These are phyloP conservation scores for Chrysochloris asiatica DNA, from an alignment of 2,113 vertebrate species.

Conservation along the genomic window DNA sequence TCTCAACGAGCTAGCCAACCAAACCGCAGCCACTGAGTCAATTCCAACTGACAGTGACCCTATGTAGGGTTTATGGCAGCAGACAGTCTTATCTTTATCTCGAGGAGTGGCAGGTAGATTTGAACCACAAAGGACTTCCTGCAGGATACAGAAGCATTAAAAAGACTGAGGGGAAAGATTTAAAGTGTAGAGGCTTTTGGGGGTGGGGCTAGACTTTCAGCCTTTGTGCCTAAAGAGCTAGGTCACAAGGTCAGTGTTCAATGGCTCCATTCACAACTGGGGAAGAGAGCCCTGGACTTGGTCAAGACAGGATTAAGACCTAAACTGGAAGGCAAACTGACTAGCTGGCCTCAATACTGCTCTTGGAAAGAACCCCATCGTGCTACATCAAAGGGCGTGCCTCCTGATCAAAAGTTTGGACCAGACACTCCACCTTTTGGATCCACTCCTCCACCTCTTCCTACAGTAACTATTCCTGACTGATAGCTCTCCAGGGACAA, in stretches of 20 bases:
- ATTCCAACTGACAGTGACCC: too few relatives aligned
- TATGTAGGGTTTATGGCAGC: too few relatives aligned
- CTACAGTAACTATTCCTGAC: neutral
- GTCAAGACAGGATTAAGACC: neutral
- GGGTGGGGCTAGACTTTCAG: too few relatives aligned
- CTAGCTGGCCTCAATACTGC: neutral
- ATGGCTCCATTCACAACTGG: neutral
- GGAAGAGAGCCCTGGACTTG: neutral
- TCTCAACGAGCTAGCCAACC: neutral
- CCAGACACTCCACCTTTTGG: slow-evolving; percentile 64
- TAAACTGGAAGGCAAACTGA: neutral
- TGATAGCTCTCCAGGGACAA: slow-evolving; percentile 42
- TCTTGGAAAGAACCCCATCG: slow-evolving; percentile 55
- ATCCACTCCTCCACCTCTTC: slow-evolving; percentile 50
- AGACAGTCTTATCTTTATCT: too few relatives aligned
- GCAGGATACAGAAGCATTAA: too few relatives aligned
- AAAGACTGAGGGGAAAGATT: neutral
- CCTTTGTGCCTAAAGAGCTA: neutral
- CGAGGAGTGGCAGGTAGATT: too few relatives aligned
- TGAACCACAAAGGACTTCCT: too few relatives aligned
- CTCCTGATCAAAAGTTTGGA: slow-evolving; percentile 75
- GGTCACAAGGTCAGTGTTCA: neutral
- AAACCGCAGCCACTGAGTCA: too few relatives aligned
- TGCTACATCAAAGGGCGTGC: slow-evolving; percentile 71
- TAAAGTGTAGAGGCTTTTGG: neutral